Conservation (phyloP, 2,888 invertebrate genomes). For the Tribolium freemani region DNA sequence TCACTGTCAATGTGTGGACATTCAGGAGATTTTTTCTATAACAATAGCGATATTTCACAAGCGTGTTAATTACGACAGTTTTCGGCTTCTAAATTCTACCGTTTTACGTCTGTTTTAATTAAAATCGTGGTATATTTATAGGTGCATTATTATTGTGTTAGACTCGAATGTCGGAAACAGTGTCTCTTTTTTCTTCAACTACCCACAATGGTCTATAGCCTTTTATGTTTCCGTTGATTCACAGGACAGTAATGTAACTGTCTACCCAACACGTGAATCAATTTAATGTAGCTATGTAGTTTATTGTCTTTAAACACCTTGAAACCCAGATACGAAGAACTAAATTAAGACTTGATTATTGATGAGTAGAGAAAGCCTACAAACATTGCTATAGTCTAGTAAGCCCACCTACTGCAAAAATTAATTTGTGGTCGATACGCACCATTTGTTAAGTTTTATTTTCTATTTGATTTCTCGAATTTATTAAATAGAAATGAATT, state of each 20-base stretch:
- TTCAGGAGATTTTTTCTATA: too few species aligned
- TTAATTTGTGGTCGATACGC: conserved; percentile 2
- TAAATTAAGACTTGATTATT: neutral
- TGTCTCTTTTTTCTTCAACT: neutral
- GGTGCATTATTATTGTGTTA: neutral
- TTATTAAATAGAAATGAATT: neutral
- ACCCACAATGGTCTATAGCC: conserved; percentile 1
- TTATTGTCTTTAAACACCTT: neutral
- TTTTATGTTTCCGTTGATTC: conserved; percentile 36
- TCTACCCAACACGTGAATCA: conserved; percentile 16
- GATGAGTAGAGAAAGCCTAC: neutral
- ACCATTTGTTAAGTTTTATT: neutral
- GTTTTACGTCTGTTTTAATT: neutral
- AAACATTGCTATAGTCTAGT: too few species aligned
- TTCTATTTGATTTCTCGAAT: conserved; percentile 4
- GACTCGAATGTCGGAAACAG: neutral
- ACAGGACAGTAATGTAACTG: conserved; percentile 37
- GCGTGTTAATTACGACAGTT: neutral
- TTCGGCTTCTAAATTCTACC: neutral
- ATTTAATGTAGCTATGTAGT: conserved; percentile 1
- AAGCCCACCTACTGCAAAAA: too few species aligned
- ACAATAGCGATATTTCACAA: neutral
- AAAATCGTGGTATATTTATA: neutral
- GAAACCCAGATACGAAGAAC: neutral
- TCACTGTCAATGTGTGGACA: neutral